Evolutionary conservation across 2,888 invertebrate species (phyloP).

Genomic region (Agrilus cyanescens): DNA sequence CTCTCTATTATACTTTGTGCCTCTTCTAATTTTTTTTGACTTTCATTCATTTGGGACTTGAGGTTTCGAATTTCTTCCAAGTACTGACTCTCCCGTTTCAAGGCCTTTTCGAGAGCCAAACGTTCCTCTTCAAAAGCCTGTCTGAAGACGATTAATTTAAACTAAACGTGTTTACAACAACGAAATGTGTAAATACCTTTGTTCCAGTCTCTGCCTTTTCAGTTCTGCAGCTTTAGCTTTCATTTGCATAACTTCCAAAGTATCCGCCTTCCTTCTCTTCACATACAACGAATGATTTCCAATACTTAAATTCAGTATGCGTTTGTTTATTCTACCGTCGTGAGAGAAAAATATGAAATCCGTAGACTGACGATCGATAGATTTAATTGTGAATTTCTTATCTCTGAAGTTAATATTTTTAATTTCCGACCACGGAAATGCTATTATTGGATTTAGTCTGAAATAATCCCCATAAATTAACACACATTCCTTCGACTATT

Average conservation of each 20-base stretch:
- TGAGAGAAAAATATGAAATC: slow-evolving; percentile 98
- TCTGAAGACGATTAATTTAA: slow-evolving; percentile 34
- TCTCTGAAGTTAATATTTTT: slow-evolving; percentile 98
- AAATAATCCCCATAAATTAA: slow-evolving; percentile 18
- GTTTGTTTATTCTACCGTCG: slow-evolving; percentile 91
- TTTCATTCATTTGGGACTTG: slow-evolving; percentile 88
- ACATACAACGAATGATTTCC: slow-evolving; percentile 99
- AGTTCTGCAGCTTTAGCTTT: slow-evolving; percentile 95
- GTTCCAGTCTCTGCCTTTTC: slow-evolving; percentile 80
- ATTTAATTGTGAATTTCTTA: slow-evolving; percentile 97
- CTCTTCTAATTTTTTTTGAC: slow-evolving; percentile 56
- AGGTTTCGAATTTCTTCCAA: slow-evolving; percentile 80
- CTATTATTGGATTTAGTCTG: slow-evolving; percentile 91
- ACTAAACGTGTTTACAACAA: background rate
- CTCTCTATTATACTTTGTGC: slow-evolving; percentile 73
- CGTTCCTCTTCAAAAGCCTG: slow-evolving; percentile 85
- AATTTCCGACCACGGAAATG: slow-evolving; percentile 99
- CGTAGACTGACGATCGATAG: slow-evolving; percentile 95
- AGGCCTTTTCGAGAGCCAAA: slow-evolving; percentile 86
- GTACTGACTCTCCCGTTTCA: slow-evolving; percentile 89
- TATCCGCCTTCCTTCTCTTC: slow-evolving; percentile 94
- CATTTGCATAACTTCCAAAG: slow-evolving; percentile 99
- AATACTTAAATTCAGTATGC: slow-evolving; percentile 96
- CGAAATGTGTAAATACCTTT: slow-evolving; percentile 45
- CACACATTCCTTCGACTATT: background rate